These are phyloP conservation scores for Vespertilio murinus DNA, from an alignment of 2,797 vertebrate genomes.

Conservation along the genomic window DNA sequence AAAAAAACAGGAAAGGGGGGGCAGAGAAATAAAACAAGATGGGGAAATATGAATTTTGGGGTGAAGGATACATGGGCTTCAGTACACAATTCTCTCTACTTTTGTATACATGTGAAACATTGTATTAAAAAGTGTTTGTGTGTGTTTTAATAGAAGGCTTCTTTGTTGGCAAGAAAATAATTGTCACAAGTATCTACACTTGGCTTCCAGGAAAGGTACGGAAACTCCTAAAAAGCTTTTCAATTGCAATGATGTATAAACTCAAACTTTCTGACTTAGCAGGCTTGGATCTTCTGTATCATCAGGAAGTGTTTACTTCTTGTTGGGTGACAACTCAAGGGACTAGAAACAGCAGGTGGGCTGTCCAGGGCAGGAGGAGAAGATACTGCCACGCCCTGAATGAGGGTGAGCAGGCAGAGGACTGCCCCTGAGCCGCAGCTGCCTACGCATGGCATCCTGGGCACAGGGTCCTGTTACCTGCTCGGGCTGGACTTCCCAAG, in stretches of 20 bases:
- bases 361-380: neutral
- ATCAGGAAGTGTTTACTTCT: conserved; percentile 24
- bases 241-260: neutral
- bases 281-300: neutral
- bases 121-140: neutral
- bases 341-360: neutral
- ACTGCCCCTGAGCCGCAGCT: neutral
- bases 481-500: neutral
- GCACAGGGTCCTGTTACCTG: too few relatives aligned
- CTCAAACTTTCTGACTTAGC: neutral
- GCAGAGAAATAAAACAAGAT: conserved; percentile 1
- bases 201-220: neutral
- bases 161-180: conserved; percentile 35
- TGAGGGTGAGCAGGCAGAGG: neutral
- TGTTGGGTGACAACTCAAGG: neutral
- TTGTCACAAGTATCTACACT: neutral
- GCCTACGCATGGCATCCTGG: neutral
- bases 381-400: neutral
- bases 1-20: neutral
- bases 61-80: neutral
- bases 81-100: neutral
- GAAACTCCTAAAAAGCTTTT: neutral
- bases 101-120: neutral
- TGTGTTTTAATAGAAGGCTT: neutral
- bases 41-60: neutral